phyloP scores from a whole-genome alignment of 2,888 invertebrate species.

The Stenchaetothrips biformis region DNA sequence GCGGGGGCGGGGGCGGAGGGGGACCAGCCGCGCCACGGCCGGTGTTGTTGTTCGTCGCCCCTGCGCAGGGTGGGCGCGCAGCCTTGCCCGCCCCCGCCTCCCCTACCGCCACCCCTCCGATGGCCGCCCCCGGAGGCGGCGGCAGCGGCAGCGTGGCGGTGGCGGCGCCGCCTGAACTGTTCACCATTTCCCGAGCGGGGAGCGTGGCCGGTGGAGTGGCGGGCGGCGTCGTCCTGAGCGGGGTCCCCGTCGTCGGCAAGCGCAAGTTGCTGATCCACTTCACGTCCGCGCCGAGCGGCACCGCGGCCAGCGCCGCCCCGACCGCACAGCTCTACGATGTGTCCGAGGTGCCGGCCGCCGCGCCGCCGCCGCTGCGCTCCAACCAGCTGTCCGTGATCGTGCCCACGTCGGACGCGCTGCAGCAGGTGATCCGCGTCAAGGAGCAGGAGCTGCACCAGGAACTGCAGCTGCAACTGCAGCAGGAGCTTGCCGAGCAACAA shows the following conservation, averaged over 20 bases:
- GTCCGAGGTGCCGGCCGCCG: neutral
- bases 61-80: conserved; percentile 12
- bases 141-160: neutral
- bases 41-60: conserved; percentile 16
- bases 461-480: conserved; percentile 16
- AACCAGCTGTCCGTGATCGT: conserved; percentile 17
- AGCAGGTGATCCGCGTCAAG: conserved; percentile 22
- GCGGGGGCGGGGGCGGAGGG: conserved; percentile 2
- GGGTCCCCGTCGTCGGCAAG: conserved; percentile 7
- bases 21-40: neutral
- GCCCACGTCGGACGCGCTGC: conserved; percentile 12
- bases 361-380: neutral
- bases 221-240: conserved; percentile 4
- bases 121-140: conserved; percentile 1
- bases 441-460: conserved; percentile 9
- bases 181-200: conserved; percentile 16
- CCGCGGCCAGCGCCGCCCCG: neutral
- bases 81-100: neutral
- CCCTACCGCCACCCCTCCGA: neutral
- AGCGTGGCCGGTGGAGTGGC: neutral
- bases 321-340: neutral
- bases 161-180: neutral
- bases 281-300: neutral
- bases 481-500: conserved; percentile 10
- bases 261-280: conserved; percentile 11